phyloP scores from a whole-genome alignment of 2,113 vertebrate genomes.

The Cebidichthys violaceus region DNA sequence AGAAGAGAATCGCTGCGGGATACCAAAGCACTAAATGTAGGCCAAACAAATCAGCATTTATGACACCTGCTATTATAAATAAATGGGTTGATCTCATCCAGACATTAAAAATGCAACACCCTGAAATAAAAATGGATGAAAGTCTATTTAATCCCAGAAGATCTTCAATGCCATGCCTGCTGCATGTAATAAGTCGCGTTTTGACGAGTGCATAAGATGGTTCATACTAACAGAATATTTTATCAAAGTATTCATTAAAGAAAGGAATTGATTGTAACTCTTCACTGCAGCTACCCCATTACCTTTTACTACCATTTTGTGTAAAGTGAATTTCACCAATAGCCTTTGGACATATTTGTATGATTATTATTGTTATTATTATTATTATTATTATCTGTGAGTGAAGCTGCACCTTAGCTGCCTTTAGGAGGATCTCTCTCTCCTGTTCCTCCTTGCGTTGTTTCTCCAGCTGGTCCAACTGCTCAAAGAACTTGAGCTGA shows the following conservation, averaged over 20 bases:
- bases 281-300: background rate
- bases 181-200: background rate
- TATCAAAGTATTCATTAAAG: background rate
- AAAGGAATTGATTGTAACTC: background rate
- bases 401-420: conserved; percentile 89
- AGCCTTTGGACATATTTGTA: background rate
- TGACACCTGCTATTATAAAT: background rate
- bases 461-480: conserved; percentile 96
- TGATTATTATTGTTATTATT: background rate
- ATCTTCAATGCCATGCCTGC: background rate
- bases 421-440: conserved; percentile 96
- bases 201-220: background rate
- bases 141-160: background rate
- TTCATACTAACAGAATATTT: background rate
- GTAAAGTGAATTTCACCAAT: background rate
- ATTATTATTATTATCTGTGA: background rate
- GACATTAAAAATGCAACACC: background rate
- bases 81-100: background rate
- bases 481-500: conserved; percentile 97
- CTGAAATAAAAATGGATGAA: background rate
- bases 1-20: background rate
- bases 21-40: background rate
- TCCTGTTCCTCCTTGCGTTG: conserved; percentile 97
- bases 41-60: background rate
- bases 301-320: background rate